phyloP scores from a whole-genome alignment of 2,113 vertebrate genomes.

The Gallinago undulata region DNA sequence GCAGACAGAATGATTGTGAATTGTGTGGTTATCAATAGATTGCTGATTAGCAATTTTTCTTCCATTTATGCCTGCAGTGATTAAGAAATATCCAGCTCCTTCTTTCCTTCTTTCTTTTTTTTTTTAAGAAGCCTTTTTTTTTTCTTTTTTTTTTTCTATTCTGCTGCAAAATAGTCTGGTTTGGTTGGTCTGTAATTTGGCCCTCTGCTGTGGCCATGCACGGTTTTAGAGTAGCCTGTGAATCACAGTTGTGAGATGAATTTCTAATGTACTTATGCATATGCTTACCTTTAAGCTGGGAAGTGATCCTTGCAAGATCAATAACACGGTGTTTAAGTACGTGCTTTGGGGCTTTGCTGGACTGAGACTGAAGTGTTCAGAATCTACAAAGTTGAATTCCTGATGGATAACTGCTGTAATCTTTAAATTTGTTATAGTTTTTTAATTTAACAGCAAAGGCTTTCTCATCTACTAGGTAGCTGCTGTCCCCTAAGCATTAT shows the following conservation, averaged over 20 bases:
- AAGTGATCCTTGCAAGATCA: background rate
- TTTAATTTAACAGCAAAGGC: background rate
- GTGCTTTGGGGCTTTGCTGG: background rate
- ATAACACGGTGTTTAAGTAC: background rate
- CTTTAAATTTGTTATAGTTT: background rate
- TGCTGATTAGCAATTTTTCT: constrained; percentile 14
- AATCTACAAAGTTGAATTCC: background rate
- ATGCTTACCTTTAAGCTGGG: background rate
- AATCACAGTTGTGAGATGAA: background rate
- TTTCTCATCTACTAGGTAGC: background rate
- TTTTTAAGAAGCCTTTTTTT: background rate
- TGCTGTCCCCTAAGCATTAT: background rate
- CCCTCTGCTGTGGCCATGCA: background rate
- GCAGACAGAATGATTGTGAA: background rate
- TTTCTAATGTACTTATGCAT: background rate
- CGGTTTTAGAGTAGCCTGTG: background rate
- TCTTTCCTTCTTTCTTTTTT: background rate
- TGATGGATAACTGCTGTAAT: background rate
- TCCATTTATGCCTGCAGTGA: background rate
- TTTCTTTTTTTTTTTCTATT: background rate
- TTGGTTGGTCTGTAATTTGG: background rate
- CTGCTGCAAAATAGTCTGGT: background rate
- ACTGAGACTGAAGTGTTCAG: background rate
- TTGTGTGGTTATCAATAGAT: constrained; percentile 21
- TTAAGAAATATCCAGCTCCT: background rate